Evolutionary conservation across 2,797 vertebrate species (phyloP), one percentile per base, ranked within the genome.

Genomic region (Argentina silus): DNA sequence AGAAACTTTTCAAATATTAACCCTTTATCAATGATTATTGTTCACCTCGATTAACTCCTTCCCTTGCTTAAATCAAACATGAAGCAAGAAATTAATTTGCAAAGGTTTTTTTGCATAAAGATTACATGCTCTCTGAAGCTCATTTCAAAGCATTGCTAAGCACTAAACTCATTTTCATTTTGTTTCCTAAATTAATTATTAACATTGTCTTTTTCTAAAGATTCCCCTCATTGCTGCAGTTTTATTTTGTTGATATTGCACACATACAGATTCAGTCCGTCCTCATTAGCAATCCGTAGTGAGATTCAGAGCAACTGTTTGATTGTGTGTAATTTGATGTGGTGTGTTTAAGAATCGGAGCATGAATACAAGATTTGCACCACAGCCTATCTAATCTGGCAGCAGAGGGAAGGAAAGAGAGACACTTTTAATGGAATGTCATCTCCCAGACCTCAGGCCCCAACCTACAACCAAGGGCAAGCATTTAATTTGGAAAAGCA

Each of bases 281-380:
- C 27, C 68, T 59, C 60, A 50, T 74, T 53, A 62, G 62, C 56
- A 61, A 70, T 67, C 48, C 21, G 15, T 65, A 27, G 65, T 50
- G 63, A n/a, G 66, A 69, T 4, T 36, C 27, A 36, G 27, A 36
- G 27, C 7, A 2, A 15, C 53, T 64, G 67, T 70, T 57, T 62
- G 56, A 71, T 62, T 63, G 70, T 64, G 51, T 59, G 71, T 65
- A 7, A 66, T 74, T 76, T 45, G 21, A 45, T n/a, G 48, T 63
- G 72, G 36, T 61, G 64, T 55, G 15, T 61, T 78, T 74, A 47
- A 50, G 12, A 70, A 74, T 62, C 61, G 27, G 42, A 44, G 61
- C 19, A 60, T 69, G 42, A 53, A 45, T 62, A 27, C 51, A n/a
- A n/a, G 11, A 68, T 56, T 15, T 69, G 27, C 17, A 57, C 17